Conservation (phyloP, 2,888 invertebrate genomes). For the Noctua janthina region DNA sequence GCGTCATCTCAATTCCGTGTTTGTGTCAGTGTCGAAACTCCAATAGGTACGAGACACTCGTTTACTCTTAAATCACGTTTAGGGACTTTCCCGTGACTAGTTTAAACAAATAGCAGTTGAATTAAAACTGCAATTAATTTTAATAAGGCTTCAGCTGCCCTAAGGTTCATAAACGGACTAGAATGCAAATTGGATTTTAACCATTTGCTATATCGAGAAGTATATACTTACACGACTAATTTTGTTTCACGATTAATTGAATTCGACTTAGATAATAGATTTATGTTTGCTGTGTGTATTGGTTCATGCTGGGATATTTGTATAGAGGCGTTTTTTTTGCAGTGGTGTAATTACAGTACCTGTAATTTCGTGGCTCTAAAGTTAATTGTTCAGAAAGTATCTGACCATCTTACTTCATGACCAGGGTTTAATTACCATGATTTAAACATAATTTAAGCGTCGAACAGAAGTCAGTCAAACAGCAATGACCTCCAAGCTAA, state of each 20-base stretch:
- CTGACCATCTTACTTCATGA: background rate
- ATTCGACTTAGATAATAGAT: background rate
- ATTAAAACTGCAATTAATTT: slow-evolving; percentile 24
- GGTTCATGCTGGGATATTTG: slow-evolving; percentile 11
- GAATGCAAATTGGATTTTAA: background rate
- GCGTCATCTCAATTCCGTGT: slow-evolving; percentile 47
- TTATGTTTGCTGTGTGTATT: background rate
- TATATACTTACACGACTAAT: background rate
- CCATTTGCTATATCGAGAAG: background rate
- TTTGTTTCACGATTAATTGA: background rate
- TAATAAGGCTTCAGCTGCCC: slow-evolving; percentile 10
- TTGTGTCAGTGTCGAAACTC: slow-evolving; percentile 27
- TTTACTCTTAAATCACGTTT: slow-evolving; percentile 4
- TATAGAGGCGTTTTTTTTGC: background rate
- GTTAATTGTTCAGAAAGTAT: background rate
- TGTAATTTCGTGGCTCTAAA: background rate
- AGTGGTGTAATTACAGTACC: background rate
- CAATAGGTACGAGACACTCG: background rate
- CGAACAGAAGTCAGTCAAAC: slow-evolving; percentile 35
- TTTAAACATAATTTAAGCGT: slow-evolving; percentile 18
- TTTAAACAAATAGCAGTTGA: background rate
- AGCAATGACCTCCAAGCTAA: slow-evolving; percentile 48
- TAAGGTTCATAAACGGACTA: background rate
- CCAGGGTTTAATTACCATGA: slow-evolving; percentile 32
- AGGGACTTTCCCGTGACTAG: slow-evolving; percentile 7